These are phyloP conservation scores for Myrmecobius fasciatus DNA, from an alignment of 2,113 vertebrate genomes.

Conservation along the genomic window DNA sequence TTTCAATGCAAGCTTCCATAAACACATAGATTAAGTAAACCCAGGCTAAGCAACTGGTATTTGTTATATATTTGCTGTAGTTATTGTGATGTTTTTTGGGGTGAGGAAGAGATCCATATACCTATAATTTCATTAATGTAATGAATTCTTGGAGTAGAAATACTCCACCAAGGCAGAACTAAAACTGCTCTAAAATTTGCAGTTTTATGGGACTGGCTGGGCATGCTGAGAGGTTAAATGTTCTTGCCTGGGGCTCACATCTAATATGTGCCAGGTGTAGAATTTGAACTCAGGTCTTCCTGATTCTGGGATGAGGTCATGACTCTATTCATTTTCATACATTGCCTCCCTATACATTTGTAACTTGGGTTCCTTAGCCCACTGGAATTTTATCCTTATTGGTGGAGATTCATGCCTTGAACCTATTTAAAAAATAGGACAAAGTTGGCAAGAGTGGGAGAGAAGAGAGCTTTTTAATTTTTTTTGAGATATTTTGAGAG, in stretches of 20 bases:
- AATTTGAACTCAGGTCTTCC: neutral
- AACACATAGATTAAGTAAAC: slow-evolving; percentile 56
- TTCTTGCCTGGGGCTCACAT: neutral
- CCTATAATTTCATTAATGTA: neutral
- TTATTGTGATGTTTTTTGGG: neutral
- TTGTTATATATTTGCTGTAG: slow-evolving; percentile 39
- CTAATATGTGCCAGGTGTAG: neutral
- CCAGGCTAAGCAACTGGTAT: slow-evolving; percentile 13
- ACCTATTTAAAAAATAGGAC: neutral
- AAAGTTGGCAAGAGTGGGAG: neutral
- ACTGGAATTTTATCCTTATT: neutral
- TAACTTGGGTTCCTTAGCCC: neutral
- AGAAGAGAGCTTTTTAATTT: neutral
- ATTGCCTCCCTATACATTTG: neutral
- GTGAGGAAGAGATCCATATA: neutral
- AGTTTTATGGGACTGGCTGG: neutral
- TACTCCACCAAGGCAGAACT: neutral
- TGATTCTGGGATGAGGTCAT: neutral
- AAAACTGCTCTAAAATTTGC: neutral
- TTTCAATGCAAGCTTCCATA: slow-evolving; percentile 46
- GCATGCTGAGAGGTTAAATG: neutral
- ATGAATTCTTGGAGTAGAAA: neutral
- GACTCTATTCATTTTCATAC: neutral
- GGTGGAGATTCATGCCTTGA: neutral
- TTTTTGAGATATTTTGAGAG: too few species aligned